Conservation (phyloP, 1,140 invertebrate genomes). For the Drosophila kohkoa region DNA sequence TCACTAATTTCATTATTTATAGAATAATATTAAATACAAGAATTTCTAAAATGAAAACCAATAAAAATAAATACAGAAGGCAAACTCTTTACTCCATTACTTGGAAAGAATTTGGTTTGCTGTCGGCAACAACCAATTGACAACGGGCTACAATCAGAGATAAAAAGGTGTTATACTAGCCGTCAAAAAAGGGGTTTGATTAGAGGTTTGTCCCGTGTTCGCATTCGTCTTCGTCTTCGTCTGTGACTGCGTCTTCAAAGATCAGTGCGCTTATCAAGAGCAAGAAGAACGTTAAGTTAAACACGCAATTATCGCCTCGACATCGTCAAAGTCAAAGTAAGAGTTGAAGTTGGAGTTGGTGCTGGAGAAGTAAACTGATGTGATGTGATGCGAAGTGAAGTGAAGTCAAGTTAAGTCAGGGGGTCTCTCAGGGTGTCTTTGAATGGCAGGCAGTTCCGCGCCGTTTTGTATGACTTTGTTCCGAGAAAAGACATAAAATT, state of each 20-base stretch:
- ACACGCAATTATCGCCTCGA: slow-evolving; percentile 72
- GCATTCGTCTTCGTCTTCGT: not conserved
- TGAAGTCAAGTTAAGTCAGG: slow-evolving; percentile 5
- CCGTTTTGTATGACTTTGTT: slow-evolving; percentile 84
- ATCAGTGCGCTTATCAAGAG: slow-evolving; percentile 42
- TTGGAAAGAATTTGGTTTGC: not conserved
- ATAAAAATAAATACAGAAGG: not conserved
- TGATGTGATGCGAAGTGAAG: slow-evolving; percentile 22
- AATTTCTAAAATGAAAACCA: not conserved
- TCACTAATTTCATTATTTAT: too few relatives aligned
- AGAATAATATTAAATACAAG: too few relatives aligned
- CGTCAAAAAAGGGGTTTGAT: not conserved
- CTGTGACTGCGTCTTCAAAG: slow-evolving; percentile 6
- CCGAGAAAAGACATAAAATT: slow-evolving; percentile 80
- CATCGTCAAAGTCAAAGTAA: slow-evolving; percentile 34
- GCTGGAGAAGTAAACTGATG: too few relatives aligned
- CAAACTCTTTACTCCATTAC: not conserved
- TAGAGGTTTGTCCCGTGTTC: not conserved
- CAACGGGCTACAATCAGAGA: not conserved
- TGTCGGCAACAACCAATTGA: not conserved
- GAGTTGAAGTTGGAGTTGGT: too few relatives aligned
- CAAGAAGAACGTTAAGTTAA: slow-evolving; percentile 53
- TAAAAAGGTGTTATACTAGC: slow-evolving; percentile 4
- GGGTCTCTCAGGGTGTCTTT: slow-evolving; percentile 32
- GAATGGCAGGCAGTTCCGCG: slow-evolving; percentile 55